These are phyloP conservation scores for Aporophyla lueneburgensis DNA, from an alignment of 2,888 invertebrate species.

Conservation along the genomic window DNA sequence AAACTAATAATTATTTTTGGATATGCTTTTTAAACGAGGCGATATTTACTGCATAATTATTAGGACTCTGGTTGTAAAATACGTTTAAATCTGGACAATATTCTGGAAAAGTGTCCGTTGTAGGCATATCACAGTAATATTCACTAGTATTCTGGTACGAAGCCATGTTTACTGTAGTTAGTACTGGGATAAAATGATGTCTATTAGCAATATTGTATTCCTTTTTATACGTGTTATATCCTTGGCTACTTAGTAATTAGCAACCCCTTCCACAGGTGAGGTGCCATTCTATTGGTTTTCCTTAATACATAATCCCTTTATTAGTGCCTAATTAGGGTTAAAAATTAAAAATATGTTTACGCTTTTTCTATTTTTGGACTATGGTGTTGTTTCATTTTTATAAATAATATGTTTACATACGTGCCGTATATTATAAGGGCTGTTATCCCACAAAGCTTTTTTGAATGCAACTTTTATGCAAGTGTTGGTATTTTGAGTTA, in stretches of 20 bases:
- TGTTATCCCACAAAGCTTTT: background rate
- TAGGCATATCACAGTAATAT: conserved; percentile 28
- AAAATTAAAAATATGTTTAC: conserved; percentile 35
- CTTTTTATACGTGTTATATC: conserved; percentile 64
- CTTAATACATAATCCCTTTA: conserved; percentile 52
- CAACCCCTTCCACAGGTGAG: conserved; percentile 63
- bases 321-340: conserved; percentile 43
- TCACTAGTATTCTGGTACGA: conserved; percentile 62
- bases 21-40: too few species aligned
- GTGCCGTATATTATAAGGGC: background rate
- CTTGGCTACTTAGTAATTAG: conserved; percentile 66
- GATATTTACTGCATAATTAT: conserved; percentile 37
- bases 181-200: conserved; percentile 72
- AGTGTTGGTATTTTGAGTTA: background rate
- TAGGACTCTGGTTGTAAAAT: conserved; percentile 1
- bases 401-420: conserved; percentile 31
- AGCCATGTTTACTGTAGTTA: conserved; percentile 61
- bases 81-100: conserved; percentile 22
- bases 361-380: background rate
- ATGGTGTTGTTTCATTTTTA: background rate
- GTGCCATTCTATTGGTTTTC: conserved; percentile 49
- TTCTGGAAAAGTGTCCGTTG: conserved; percentile 42
- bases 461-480: background rate
- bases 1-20: background rate
- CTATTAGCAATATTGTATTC: conserved; percentile 31